A percentile compares a stretch with the other conserved stretches of the same genome.
Evolutionary conservation across 2,797 vertebrate genomes (phyloP).

Genomic region (Taenioides sp.): DNA sequence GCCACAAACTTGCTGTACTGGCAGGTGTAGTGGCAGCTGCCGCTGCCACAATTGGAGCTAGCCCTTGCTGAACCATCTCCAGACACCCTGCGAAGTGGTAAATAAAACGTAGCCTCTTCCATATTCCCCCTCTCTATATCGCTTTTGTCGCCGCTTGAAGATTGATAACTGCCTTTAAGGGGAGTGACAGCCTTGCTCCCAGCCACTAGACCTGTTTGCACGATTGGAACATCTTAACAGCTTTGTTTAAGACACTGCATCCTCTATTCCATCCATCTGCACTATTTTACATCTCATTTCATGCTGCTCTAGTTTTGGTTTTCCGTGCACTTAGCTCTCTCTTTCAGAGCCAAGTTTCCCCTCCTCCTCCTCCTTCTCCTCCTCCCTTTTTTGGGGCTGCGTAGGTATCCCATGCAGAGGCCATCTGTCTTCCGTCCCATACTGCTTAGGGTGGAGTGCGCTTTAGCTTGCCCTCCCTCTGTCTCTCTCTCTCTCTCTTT

Average conservation of each 20-base stretch:
- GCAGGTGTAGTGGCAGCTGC: no score
- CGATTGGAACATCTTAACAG: slow-evolving; percentile 41
- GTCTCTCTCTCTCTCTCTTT: neutral
- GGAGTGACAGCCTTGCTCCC: slow-evolving; percentile 20
- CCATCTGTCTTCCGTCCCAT: slow-evolving; percentile 75
- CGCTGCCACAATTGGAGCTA: no score
- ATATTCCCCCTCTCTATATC: neutral
- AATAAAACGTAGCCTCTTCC: neutral
- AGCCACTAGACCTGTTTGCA: slow-evolving; percentile 25
- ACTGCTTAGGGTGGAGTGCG: slow-evolving; percentile 71
- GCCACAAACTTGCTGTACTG: no score
- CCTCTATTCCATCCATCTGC: slow-evolving; percentile 59
- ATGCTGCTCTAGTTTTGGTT: slow-evolving; percentile 48
- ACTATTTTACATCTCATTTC: slow-evolving; percentile 64
- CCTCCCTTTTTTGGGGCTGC: slow-evolving; percentile 44
- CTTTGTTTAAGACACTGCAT: slow-evolving; percentile 58
- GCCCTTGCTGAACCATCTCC: no score
- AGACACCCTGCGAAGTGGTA: neutral
- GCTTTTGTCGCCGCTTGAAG: slow-evolving; percentile 20
- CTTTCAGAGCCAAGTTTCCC: slow-evolving; percentile 67
- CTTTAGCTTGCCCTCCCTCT: slow-evolving; percentile 40
- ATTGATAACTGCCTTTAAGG: slow-evolving; percentile 37
- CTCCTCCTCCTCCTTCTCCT: slow-evolving; percentile 44
- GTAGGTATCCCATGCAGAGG: slow-evolving; percentile 75
- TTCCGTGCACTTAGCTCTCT: slow-evolving; percentile 51